Percentiles rank a stretch among this genome's conserved stretches.
phyloP scores from a whole-genome alignment of 1,140 invertebrate species.

The Condylostylus longicornis region DNA sequence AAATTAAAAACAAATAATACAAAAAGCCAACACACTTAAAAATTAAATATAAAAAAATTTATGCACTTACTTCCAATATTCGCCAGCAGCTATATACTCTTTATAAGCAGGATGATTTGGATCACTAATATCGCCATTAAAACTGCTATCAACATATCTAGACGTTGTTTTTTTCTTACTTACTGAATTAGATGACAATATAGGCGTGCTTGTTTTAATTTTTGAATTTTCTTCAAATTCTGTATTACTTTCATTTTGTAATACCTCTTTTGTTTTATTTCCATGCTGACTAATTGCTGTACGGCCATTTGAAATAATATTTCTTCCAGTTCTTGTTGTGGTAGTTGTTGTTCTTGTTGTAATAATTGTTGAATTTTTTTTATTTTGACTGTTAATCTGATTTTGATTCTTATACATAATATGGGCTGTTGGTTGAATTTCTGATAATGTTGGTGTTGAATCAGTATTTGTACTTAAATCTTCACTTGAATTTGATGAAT shows the following conservation, averaged over 20 bases:
- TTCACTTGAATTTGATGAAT: constrained; percentile 10
- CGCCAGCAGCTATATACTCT: constrained; percentile 44
- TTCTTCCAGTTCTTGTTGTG: constrained; percentile 11
- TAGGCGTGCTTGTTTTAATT: constrained; percentile 8
- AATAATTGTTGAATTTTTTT: too few relatives aligned
- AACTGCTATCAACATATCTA: constrained; percentile 14
- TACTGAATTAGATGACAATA: constrained; percentile 3
- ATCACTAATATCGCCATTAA: constrained; percentile 21
- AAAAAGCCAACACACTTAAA: not conserved
- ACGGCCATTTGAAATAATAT: constrained; percentile 10
- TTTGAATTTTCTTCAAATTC: constrained; percentile 13
- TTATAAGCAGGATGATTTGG: constrained; percentile 40
- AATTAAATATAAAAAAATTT: not conserved
- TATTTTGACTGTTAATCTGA: too few relatives aligned
- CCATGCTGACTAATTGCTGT: not conserved
- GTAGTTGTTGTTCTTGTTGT: not conserved
- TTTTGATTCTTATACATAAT: too few relatives aligned
- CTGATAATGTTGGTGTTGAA: not conserved
- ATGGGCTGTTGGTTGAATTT: constrained; percentile 4
- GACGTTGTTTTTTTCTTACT: constrained; percentile 2
- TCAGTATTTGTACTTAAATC: constrained; percentile 8
- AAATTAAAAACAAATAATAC: constrained; percentile 1
- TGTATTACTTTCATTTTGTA: constrained; percentile 21
- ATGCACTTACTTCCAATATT: constrained; percentile 50
- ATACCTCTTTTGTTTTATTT: constrained; percentile 13